These are phyloP conservation scores for Borostomias antarcticus DNA, from an alignment of 2,797 vertebrate genomes.

Conservation along the genomic window DNA sequence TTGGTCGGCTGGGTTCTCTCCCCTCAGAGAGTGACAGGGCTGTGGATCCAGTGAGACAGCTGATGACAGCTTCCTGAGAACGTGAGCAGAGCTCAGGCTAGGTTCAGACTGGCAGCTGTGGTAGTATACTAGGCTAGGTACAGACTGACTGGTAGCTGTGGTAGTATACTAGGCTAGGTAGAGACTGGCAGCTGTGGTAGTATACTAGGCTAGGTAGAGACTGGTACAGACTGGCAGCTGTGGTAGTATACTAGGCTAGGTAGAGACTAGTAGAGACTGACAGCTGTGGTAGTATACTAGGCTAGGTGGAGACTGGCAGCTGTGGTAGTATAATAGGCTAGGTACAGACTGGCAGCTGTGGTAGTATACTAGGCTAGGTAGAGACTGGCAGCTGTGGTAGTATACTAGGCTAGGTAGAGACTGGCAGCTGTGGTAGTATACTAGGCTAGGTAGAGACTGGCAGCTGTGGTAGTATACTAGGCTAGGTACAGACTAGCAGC, in stretches of 20 bases:
- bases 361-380: neutral
- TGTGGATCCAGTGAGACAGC: neutral
- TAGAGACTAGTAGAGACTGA: too few relatives aligned
- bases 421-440: constrained; percentile 10
- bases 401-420: neutral
- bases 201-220: constrained; percentile 6
- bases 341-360: neutral
- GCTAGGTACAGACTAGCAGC: neutral
- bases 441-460: neutral
- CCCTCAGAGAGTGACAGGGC: constrained; percentile 8
- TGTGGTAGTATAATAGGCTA: constrained; percentile 1
- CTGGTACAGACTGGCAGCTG: neutral
- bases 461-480: constrained; percentile 10
- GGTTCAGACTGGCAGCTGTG: neutral
- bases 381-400: constrained; percentile 8
- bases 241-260: constrained; percentile 7
- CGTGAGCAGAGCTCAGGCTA: neutral
- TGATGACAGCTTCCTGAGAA: constrained; percentile 3
- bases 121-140: constrained; percentile 9
- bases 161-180: neutral
- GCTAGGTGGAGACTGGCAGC: neutral
- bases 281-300: constrained; percentile 10
- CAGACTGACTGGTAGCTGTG: constrained; percentile 5
- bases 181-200: constrained; percentile 8
- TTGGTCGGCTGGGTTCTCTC: neutral